phyloP scores from a whole-genome alignment of 30 jellyfish, hydroid and myxozoan species.

The Turritopsis rubra region DNA sequence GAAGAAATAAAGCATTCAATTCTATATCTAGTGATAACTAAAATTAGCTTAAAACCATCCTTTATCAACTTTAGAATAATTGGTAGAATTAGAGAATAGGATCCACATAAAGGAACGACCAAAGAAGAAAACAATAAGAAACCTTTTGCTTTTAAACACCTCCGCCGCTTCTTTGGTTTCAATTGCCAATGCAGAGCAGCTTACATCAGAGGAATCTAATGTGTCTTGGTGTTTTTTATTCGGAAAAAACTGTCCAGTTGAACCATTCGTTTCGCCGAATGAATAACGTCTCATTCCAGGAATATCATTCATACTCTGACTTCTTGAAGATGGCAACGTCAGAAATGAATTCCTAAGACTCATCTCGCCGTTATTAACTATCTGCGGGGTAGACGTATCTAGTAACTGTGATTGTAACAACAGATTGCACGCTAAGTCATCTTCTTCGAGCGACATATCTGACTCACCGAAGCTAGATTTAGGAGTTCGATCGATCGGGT shows the following conservation, averaged over 20 bases:
- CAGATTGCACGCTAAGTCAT: slow-evolving; percentile 6
- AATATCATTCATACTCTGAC: slow-evolving; percentile 12
- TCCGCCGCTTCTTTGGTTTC: slow-evolving; percentile 21
- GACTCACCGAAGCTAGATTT: neutral
- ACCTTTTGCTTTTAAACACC: slow-evolving; percentile 5
- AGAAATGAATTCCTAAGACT: neutral
- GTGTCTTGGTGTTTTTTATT: neutral
- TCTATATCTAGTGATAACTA: no score
- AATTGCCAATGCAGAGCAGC: neutral
- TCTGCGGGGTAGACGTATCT: neutral
- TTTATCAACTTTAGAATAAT: no score
- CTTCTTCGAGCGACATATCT: slow-evolving; percentile 7
- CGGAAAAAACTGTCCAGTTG: neutral
- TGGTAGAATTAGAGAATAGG: no score
- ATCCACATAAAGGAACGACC: no score
- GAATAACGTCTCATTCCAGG: neutral
- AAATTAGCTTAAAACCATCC: no score
- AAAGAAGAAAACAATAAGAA: neutral
- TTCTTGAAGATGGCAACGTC: neutral
- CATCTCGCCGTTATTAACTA: no score
- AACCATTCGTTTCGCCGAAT: slow-evolving; percentile 1
- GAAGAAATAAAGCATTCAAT: no score
- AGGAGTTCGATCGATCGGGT: neutral
- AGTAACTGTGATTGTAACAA: slow-evolving; percentile 10
- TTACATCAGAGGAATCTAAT: neutral